Conservation (phyloP, 2,797 vertebrate genomes). For the Synaphobranchus kaupii region DNA sequence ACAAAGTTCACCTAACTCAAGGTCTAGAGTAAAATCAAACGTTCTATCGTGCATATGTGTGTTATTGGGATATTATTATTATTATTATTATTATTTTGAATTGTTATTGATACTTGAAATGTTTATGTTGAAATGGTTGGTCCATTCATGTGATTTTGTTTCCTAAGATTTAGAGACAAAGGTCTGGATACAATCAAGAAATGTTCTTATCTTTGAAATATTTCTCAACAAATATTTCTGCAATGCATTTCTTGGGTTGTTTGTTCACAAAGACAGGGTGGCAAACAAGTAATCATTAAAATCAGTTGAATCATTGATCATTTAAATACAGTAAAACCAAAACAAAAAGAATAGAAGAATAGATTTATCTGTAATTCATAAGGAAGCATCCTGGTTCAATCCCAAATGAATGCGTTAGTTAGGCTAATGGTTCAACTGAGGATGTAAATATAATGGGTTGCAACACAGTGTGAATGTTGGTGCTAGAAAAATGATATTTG, state of each 20-base stretch:
- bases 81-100: no score
- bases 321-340: background rate
- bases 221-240: background rate
- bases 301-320: background rate
- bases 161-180: no score
- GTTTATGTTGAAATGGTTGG: no score
- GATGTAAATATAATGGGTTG: slow-evolving; percentile 34
- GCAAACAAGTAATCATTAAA: background rate
- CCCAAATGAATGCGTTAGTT: no score
- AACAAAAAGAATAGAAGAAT: background rate
- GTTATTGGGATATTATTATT: no score
- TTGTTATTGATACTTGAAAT: no score
- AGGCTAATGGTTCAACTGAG: background rate
- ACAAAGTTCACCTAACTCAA: no score
- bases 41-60: no score
- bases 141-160: no score
- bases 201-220: background rate
- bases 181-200: no score
- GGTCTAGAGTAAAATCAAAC: no score
- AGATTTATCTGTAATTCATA: background rate
- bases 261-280: background rate
- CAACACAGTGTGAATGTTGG: slow-evolving; percentile 55
- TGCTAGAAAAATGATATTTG: slow-evolving; percentile 13
- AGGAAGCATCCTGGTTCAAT: background rate
- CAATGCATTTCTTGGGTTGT: background rate